Evolutionary conservation across 2,888 invertebrate species (phyloP), one percentile per base, ranked within the genome.

Genomic region (Vannuccia rotundouncinata): DNA sequence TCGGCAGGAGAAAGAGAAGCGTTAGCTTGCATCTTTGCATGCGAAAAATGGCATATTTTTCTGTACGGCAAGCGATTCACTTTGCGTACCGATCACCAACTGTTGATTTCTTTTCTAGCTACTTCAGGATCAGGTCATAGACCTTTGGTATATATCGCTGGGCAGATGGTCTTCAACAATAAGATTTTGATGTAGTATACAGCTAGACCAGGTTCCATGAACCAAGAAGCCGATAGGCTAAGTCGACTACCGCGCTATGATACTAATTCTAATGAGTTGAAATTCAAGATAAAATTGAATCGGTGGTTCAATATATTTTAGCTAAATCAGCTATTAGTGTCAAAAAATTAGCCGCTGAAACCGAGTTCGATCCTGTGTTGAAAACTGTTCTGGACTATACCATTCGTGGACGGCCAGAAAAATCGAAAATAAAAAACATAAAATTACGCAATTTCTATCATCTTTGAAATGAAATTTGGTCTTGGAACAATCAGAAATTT

Each of bases 81-180:
- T 0, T 75, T 83, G 31, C 45, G 77, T 2, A 83, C 83, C n/a
- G 83, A 83, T 45, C 83, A 83, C 78, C 79, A 81, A 30, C 80
- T 83, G 13, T 59, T 83, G 0, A 75, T 25, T 22, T 25, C 66
- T 27, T 31, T 66, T 22, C 45, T 77, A n/a, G 30, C 73, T 28
- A 74, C 22, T 73, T 30, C 31, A 13, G 78, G 66, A 22, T 2
- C 27, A 22, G 74, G 5, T 25, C 22, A 73, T 74, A 17, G 73
- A 76, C 73, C 78, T 17, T 10, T 25, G 10, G n/a, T 13, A 29
- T 75, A 28, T 30, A 75, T 30, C 75, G 22, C 1, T 75, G 22
- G 28, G 75, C 75, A 29, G 75, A 75, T 30, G 22, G 75, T 30
- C 75, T 75, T 22, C 75, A 29, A 0, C 29, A 29, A 30, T 75